phyloP scores from a whole-genome alignment of 2,888 invertebrate species.

The Heliconius hortense region DNA sequence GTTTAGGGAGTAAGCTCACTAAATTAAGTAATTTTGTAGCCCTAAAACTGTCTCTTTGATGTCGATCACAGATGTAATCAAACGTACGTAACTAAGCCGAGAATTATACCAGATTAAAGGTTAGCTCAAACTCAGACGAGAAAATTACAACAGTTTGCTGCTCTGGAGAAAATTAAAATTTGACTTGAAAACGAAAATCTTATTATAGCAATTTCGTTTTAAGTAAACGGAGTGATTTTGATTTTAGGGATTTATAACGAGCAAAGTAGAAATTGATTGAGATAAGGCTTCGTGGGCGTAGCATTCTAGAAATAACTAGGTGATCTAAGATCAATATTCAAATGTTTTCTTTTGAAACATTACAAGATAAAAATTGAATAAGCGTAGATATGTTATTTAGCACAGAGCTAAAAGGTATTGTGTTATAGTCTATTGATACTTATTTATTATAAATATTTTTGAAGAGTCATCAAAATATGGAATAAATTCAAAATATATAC shows the following conservation, averaged over 20 bases:
- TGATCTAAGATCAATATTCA: too few species aligned
- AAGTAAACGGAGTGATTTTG: constrained; percentile 9
- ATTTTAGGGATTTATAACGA: constrained; percentile 10
- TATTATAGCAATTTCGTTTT: constrained; percentile 18
- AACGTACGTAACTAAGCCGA: constrained; percentile 29
- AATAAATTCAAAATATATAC: too few species aligned
- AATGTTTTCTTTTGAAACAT: too few species aligned
- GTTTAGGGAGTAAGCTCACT: constrained; percentile 22
- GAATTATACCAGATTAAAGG: constrained; percentile 19
- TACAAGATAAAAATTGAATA: too few species aligned
- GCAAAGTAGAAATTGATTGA: neutral
- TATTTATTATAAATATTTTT: too few species aligned
- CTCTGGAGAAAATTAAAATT: constrained; percentile 19
- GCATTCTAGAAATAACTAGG: neutral
- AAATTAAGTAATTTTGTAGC: constrained; percentile 38
- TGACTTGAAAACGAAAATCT: constrained; percentile 3
- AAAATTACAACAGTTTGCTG: constrained; percentile 26
- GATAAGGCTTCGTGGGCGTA: neutral
- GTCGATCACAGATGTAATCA: constrained; percentile 45
- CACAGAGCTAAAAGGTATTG: too few species aligned
- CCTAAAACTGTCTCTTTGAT: constrained; percentile 49
- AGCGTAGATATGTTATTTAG: too few species aligned
- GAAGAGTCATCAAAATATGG: too few species aligned
- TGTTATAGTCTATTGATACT: too few species aligned
- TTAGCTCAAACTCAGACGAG: constrained; percentile 5